Evolutionary conservation across 2,113 vertebrate species (phyloP).

Genomic region (Axis porcinus): DNA sequence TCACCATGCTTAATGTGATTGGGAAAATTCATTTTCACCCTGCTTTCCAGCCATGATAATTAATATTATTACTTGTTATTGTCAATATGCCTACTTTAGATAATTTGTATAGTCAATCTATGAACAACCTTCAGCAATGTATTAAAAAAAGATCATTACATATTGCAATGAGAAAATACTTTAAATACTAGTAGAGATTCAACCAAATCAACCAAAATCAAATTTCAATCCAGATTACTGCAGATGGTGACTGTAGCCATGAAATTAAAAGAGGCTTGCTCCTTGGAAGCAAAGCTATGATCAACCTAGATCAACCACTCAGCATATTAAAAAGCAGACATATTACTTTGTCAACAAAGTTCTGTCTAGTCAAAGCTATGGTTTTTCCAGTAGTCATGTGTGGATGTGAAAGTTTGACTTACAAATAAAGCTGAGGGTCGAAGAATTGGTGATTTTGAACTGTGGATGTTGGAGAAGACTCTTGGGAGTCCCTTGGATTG

Average conservation of each 20-base stretch:
- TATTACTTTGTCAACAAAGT: background rate
- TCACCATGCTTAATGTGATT: background rate
- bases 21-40: background rate
- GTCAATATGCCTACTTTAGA: background rate
- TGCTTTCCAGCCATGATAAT: background rate
- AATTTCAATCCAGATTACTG: background rate
- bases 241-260: background rate
- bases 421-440: background rate
- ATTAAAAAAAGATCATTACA: background rate
- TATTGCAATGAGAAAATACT: background rate
- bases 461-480: background rate
- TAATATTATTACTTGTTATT: background rate
- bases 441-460: background rate
- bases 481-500: background rate
- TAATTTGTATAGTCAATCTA: background rate
- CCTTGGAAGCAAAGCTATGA: background rate
- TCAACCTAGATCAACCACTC: background rate
- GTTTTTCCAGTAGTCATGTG: background rate
- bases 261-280: background rate
- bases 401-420: background rate
- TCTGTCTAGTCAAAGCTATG: background rate
- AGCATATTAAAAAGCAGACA: background rate
- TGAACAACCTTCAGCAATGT: background rate
- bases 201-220: background rate
- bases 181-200: background rate